These are phyloP conservation scores for Dione vanillae DNA, from an alignment of 2,888 invertebrate genomes.

Conservation along the genomic window DNA sequence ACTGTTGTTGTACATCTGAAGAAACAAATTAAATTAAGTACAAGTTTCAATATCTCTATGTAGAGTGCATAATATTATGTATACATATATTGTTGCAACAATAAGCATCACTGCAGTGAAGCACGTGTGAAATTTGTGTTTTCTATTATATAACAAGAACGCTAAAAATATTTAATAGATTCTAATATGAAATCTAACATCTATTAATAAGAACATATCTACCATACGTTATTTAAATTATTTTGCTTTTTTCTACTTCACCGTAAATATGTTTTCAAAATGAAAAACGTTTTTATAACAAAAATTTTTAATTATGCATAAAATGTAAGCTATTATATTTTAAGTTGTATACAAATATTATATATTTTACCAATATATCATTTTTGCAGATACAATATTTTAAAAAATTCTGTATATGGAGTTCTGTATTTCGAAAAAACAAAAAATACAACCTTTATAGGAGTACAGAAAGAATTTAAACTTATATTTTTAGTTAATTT, in stretches of 20 bases:
- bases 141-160: constrained; percentile 14
- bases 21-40: not conserved
- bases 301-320: too few relatives aligned
- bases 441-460: too few relatives aligned
- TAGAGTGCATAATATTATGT: not conserved
- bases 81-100: constrained; percentile 5
- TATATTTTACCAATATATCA: too few relatives aligned
- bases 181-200: not conserved
- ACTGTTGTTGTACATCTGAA: too few relatives aligned
- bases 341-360: too few relatives aligned
- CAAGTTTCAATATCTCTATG: not conserved
- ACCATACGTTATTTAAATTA: not conserved
- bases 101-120: not conserved
- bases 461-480: too few relatives aligned
- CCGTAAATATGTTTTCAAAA: not conserved
- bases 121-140: constrained; percentile 14
- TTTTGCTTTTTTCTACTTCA: not conserved
- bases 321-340: too few relatives aligned
- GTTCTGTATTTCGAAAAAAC: too few relatives aligned
- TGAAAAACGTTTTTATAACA: too few relatives aligned
- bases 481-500: too few relatives aligned
- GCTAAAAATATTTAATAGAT: not conserved
- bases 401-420: too few relatives aligned
- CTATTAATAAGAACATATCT: not conserved
- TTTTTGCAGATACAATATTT: too few relatives aligned